Conservation (phyloP, 2,888 invertebrate genomes). For the Acheta domesticus region DNA sequence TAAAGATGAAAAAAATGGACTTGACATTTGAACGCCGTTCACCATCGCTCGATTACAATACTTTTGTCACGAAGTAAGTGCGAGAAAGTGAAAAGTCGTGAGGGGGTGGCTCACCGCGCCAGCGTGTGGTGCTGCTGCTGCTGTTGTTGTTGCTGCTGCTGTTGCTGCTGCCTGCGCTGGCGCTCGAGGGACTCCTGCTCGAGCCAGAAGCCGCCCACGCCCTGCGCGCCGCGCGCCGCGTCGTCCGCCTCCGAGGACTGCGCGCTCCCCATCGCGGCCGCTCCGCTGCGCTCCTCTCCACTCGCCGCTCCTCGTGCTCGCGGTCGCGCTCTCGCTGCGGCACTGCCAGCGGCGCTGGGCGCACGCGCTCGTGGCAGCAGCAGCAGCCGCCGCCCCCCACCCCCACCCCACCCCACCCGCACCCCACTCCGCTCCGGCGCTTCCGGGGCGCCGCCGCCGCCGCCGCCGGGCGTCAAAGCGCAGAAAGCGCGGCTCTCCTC, state of each 20-base stretch:
- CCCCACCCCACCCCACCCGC: too few species aligned
- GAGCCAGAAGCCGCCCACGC: constrained; percentile 18
- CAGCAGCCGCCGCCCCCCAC: too few species aligned
- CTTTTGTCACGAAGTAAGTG: neutral
- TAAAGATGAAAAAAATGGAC: too few species aligned
- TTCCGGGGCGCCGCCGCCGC: too few species aligned
- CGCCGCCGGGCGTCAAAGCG: too few species aligned
- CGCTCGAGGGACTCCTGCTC: constrained; percentile 4
- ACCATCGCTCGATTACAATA: too few species aligned
- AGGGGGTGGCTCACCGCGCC: constrained; percentile 36
- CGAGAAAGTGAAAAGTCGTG: neutral
- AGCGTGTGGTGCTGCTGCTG: constrained; percentile 56
- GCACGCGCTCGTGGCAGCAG: too few species aligned
- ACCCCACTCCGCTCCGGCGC: too few species aligned
- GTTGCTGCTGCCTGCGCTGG: constrained; percentile 55
- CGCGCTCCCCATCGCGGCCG: constrained; percentile 28
- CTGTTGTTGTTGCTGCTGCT: constrained; percentile 57
- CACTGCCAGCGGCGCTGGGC: too few species aligned
- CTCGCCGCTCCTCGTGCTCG: neutral
- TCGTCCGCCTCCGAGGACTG: constrained; percentile 27
- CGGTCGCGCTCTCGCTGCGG: too few species aligned
- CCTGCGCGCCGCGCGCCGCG: neutral
- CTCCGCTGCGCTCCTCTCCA: neutral
- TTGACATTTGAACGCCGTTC: too few species aligned
- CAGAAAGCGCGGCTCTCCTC: too few species aligned